phyloP scores from a whole-genome alignment of 1,140 invertebrate genomes.

The Stegodyphus mimosarum region DNA sequence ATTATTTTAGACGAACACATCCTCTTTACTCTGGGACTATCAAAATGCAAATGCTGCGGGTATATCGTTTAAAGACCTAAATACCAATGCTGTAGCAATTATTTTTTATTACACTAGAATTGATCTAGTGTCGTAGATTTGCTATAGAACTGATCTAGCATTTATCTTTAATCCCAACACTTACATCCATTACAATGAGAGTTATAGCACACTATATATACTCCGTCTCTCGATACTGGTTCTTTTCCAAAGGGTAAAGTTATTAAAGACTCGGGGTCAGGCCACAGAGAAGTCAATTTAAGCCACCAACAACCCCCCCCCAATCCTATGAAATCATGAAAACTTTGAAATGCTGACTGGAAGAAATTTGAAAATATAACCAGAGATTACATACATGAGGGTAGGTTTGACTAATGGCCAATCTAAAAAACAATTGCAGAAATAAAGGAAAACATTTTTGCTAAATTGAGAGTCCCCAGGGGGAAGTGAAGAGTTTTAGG shows the following conservation, averaged over 20 bases:
- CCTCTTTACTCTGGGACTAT: not conserved
- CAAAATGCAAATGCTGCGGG: not conserved
- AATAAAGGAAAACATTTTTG: not conserved
- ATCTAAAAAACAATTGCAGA: not conserved
- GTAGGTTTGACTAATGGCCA: not conserved
- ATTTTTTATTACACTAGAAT: no score
- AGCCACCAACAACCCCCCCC: no score
- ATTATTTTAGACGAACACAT: not conserved
- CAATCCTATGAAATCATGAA: not conserved
- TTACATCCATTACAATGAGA: conserved; percentile 2
- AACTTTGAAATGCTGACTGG: not conserved
- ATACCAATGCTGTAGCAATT: not conserved
- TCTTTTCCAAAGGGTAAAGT: not conserved
- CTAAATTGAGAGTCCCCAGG: not conserved
- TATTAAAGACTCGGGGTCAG: no score
- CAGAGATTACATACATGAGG: not conserved
- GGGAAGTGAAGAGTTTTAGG: conserved; percentile 4
- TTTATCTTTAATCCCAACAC: not conserved
- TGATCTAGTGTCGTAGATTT: no score
- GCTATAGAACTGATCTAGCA: no score
- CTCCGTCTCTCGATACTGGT: not conserved
- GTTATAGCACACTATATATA: not conserved
- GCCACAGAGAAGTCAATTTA: not conserved
- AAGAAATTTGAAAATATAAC: not conserved
- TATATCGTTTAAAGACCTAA: not conserved